phyloP scores from a whole-genome alignment of 2,797 vertebrate genomes.

The Arremon brunneinucha region DNA sequence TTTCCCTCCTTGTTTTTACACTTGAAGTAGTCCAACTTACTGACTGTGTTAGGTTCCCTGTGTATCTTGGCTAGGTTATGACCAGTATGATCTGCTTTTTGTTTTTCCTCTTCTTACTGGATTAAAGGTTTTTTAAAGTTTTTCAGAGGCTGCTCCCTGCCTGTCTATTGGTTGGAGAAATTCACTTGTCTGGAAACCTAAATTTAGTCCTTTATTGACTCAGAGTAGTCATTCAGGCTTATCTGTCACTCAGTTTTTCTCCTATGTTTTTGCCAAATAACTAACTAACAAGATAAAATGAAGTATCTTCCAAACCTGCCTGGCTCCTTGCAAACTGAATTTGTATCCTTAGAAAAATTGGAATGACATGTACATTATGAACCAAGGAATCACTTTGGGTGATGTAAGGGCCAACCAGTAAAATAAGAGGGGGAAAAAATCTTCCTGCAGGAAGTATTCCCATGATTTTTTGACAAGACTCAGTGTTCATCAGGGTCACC shows the following conservation, averaged over 20 bases:
- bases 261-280: background rate
- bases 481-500: background rate
- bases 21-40: background rate
- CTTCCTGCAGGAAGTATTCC: background rate
- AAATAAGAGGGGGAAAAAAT: accelerated
- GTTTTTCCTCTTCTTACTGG: background rate
- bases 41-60: background rate
- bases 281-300: background rate
- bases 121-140: background rate
- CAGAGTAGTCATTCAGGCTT: background rate
- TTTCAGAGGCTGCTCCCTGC: background rate
- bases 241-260: background rate
- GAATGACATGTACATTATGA: background rate
- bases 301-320: background rate
- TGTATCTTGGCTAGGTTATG: background rate
- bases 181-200: background rate
- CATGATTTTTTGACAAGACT: background rate
- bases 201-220: background rate
- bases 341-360: background rate
- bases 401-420: background rate
- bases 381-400: background rate
- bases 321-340: background rate
- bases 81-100: background rate
- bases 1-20: background rate
- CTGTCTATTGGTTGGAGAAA: background rate